A percentile compares a stretch with the other conserved stretches of the same genome.
Conservation (phyloP, 2,797 vertebrate species). For the Otolemur crassicaudatus region DNA sequence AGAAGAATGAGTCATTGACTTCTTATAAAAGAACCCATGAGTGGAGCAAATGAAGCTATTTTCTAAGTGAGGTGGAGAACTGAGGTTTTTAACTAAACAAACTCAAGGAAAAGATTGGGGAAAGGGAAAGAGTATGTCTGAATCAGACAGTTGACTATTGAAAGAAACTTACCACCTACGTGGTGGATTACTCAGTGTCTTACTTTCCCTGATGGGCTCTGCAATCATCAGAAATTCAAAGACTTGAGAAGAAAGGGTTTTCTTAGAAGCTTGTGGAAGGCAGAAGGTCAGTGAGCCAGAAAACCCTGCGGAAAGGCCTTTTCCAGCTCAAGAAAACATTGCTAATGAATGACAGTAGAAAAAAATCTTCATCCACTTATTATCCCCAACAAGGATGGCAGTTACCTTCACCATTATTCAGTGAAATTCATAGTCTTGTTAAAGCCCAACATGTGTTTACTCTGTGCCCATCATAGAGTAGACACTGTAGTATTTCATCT, state of each 20-base stretch:
- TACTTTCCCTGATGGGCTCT: background rate
- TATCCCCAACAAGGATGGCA: background rate
- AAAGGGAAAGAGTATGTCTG: background rate
- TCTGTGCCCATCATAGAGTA: background rate
- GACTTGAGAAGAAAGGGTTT: conserved; percentile 1
- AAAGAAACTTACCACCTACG: background rate
- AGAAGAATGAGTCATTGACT: conserved; percentile 59
- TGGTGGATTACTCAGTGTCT: background rate
- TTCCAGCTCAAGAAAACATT: background rate
- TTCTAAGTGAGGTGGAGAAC: conserved; percentile 54
- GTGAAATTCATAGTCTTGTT: background rate
- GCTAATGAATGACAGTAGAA: background rate
- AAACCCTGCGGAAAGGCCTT: background rate
- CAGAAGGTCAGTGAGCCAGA: conserved; percentile 12
- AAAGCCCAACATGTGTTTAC: background rate
- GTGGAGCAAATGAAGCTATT: conserved; percentile 57
- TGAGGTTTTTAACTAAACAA: conserved; percentile 25
- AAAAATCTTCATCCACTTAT: background rate
- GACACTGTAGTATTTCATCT: background rate
- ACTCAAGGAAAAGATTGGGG: background rate
- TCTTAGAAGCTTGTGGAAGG: conserved; percentile 33
- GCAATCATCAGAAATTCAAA: background rate
- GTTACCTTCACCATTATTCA: background rate
- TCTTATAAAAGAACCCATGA: conserved; percentile 57
- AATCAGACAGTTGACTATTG: background rate